Evolutionary conservation across 2,113 vertebrate species (phyloP).

Genomic region (Podarcis cretensis): DNA sequence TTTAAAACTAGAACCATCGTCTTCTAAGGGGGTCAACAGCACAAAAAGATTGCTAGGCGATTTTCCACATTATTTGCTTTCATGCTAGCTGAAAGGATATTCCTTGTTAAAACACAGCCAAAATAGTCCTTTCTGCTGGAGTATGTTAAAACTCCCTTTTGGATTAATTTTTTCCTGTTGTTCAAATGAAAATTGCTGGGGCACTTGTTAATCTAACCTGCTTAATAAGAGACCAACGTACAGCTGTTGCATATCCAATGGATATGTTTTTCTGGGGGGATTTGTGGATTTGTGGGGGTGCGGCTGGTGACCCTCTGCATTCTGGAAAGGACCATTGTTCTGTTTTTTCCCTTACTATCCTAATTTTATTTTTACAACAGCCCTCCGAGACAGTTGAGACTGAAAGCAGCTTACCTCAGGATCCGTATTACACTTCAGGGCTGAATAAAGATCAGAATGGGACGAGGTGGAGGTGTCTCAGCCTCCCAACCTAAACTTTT

Average conservation of each 20-base stretch:
- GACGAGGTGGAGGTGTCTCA: neutral
- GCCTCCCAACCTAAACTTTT: neutral
- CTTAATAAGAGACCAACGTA: too few relatives aligned
- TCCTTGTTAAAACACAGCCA: neutral
- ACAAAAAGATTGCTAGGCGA: neutral
- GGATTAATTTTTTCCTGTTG: neutral
- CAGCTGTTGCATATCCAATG: too few relatives aligned
- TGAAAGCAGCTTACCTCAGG: neutral
- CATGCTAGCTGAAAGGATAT: neutral
- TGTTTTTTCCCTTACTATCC: neutral
- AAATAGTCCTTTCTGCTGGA: too few relatives aligned
- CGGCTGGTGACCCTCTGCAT: too few relatives aligned
- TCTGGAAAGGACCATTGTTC: neutral
- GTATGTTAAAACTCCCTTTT: neutral
- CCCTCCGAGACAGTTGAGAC: rapidly evolving
- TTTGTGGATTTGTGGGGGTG: too few relatives aligned
- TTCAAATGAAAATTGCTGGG: too few relatives aligned
- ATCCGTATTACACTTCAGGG: neutral
- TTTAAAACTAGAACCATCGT: too few relatives aligned
- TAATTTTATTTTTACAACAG: too few relatives aligned
- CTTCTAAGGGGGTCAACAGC: too few relatives aligned
- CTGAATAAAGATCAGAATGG: neutral
- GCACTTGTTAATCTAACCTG: too few relatives aligned
- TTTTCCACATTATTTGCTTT: neutral
- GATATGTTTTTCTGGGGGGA: neutral